These are phyloP conservation scores for Amphiprion ocellaris DNA, from an alignment of 2,113 vertebrate species.

Conservation along the genomic window DNA sequence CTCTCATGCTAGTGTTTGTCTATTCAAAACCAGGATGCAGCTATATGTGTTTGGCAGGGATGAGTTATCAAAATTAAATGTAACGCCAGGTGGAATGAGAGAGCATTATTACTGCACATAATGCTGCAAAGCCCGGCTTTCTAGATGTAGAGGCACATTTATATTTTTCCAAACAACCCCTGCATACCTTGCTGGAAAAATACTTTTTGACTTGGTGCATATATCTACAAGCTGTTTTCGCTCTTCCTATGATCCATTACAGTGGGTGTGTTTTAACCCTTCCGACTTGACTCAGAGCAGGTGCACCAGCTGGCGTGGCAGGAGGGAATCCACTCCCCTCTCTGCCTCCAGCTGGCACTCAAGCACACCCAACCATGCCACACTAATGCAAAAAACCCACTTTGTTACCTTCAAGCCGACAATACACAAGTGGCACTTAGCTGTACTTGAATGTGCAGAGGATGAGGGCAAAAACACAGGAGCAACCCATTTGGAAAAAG, in stretches of 20 bases:
- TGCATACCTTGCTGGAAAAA: no score
- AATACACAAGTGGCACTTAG: background rate
- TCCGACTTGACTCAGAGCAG: conserved; percentile 35
- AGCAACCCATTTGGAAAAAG: background rate
- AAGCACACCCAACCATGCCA: conserved; percentile 41
- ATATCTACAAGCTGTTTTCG: conserved; percentile 4
- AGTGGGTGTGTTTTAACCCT: conserved; percentile 45
- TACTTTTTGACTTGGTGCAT: background rate
- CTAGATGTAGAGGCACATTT: background rate
- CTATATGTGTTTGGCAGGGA: background rate
- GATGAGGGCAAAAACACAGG: background rate
- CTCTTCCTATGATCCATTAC: conserved; percentile 14
- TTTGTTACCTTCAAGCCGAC: conserved; percentile 2
- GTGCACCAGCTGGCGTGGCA: conserved; percentile 68
- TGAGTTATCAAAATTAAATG: conserved; percentile 18
- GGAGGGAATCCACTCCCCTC: conserved; percentile 56
- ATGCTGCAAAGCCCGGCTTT: background rate
- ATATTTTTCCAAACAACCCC: background rate
- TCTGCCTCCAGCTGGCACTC: conserved; percentile 64
- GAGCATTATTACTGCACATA: background rate
- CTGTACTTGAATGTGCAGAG: background rate
- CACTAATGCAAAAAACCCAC: conserved; percentile 13
- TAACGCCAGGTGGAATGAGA: background rate
- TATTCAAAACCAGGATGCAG: conserved; percentile 9
- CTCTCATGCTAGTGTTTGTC: conserved; percentile 9